Conservation (phyloP, 1,140 invertebrate genomes). For the Lasioglossum baleicum region DNA sequence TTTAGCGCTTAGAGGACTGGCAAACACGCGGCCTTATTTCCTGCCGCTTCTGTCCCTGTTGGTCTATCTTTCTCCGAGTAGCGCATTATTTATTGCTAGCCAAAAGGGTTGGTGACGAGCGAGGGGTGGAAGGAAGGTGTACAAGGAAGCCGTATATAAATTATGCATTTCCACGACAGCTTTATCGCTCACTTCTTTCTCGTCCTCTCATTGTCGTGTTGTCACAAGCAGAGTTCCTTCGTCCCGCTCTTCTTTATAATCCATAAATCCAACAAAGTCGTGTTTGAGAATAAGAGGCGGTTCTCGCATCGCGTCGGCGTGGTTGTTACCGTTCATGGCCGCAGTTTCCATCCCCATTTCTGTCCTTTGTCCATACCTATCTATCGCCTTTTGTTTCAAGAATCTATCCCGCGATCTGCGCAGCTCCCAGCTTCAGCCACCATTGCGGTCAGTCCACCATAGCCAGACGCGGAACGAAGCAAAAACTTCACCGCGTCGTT, state of each 20-base stretch:
- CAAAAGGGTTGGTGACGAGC: constrained; percentile 56
- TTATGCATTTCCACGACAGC: constrained; percentile 75
- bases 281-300: constrained; percentile 57
- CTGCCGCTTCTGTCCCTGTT: constrained; percentile 8
- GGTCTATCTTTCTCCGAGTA: constrained; percentile 47
- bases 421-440: constrained; percentile 33
- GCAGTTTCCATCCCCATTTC: constrained; percentile 49
- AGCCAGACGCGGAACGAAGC: constrained; percentile 16
- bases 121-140: constrained; percentile 47
- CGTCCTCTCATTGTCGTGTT: constrained; percentile 75
- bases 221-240: constrained; percentile 71
- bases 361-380: constrained; percentile 71
- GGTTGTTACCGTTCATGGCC: constrained; percentile 61
- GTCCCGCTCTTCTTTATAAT: constrained; percentile 74
- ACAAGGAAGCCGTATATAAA: constrained; percentile 69
- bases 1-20: constrained; percentile 24
- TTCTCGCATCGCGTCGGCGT: constrained; percentile 45
- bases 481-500: constrained; percentile 16
- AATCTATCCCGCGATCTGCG: constrained; percentile 59
- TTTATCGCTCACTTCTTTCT: constrained; percentile 75
- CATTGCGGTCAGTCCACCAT: constrained; percentile 7
- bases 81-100: constrained; percentile 64
- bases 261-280: constrained; percentile 77
- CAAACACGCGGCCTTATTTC: constrained; percentile 38
- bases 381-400: constrained; percentile 69